phyloP scores from a whole-genome alignment of 2,888 invertebrate genomes.

The Eudemis profundana region DNA sequence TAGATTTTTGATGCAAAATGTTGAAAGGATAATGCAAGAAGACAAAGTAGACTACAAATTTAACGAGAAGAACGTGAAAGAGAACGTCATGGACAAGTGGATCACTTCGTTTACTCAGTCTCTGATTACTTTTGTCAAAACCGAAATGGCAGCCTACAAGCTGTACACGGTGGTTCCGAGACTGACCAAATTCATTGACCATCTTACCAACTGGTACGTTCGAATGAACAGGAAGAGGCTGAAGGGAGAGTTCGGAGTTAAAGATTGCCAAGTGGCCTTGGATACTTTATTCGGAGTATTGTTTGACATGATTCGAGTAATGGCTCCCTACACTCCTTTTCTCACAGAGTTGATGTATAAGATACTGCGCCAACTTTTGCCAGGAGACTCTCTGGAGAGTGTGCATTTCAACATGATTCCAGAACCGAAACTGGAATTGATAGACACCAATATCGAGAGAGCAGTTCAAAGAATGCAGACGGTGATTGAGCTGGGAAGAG shows the following conservation, averaged over 20 bases:
- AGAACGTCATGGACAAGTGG: constrained; percentile 98
- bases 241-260: constrained; percentile 94
- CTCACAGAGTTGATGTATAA: constrained; percentile 98
- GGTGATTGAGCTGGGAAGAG: constrained; percentile 96
- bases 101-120: constrained; percentile 98
- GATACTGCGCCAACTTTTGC: constrained; percentile 89
- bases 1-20: constrained; percentile 97
- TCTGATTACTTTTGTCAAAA: constrained; percentile 93
- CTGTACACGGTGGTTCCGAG: constrained; percentile 98
- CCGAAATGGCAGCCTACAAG: constrained; percentile 97
- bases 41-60: constrained; percentile 84
- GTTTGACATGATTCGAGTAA: constrained; percentile 94
- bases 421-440: constrained; percentile 87
- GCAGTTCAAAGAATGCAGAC: constrained; percentile 97
- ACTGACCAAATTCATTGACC: constrained; percentile 97
- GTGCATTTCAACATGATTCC: constrained; percentile 98
- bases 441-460: constrained; percentile 94
- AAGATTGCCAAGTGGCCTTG: constrained; percentile 93
- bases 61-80: constrained; percentile 81
- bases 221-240: constrained; percentile 97
- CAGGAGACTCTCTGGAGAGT: constrained; percentile 86
- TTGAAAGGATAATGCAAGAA: constrained; percentile 91
- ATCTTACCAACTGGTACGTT: constrained; percentile 99
- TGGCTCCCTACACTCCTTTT: constrained; percentile 99
- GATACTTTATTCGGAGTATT: constrained; percentile 95